phyloP scores from a whole-genome alignment of 2,888 invertebrate species.

The Stomorhina lunata region DNA sequence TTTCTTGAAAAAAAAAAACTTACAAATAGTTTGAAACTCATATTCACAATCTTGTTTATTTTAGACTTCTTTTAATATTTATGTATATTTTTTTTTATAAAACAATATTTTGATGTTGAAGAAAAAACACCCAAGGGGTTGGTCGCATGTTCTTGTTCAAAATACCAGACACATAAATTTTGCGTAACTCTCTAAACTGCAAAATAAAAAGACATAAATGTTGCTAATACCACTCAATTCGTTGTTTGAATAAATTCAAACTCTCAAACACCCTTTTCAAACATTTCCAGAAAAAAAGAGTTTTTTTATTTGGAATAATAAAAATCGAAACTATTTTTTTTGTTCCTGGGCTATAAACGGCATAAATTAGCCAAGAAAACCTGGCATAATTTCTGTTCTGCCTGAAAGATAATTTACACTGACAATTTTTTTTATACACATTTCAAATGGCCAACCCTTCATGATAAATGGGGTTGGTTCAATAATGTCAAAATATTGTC shows the following conservation, averaged over 20 bases:
- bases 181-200: conserved; percentile 67
- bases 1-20: too few relatives aligned
- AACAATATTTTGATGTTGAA: conserved; percentile 39
- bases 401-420: conserved; percentile 36
- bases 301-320: conserved; percentile 37
- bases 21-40: conserved; percentile 27
- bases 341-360: too few relatives aligned
- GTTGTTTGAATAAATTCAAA: conserved; percentile 44
- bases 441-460: conserved; percentile 54
- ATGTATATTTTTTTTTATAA: background rate
- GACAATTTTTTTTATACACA: conserved; percentile 13
- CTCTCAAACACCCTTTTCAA: conserved; percentile 17
- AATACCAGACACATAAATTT: conserved; percentile 69
- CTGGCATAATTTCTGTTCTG: conserved; percentile 39
- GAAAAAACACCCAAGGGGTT: conserved; percentile 68
- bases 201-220: conserved; percentile 64
- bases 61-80: conserved; percentile 18
- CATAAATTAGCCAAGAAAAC: conserved; percentile 60
- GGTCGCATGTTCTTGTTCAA: conserved; percentile 63
- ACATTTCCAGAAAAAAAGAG: conserved; percentile 16
- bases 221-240: conserved; percentile 62
- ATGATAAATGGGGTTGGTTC: conserved; percentile 66
- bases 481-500: conserved; percentile 66
- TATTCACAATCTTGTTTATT: conserved; percentile 35
- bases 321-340: conserved; percentile 5